phyloP scores from a whole-genome alignment of 2,113 vertebrate species.

The Ursus arctos region DNA sequence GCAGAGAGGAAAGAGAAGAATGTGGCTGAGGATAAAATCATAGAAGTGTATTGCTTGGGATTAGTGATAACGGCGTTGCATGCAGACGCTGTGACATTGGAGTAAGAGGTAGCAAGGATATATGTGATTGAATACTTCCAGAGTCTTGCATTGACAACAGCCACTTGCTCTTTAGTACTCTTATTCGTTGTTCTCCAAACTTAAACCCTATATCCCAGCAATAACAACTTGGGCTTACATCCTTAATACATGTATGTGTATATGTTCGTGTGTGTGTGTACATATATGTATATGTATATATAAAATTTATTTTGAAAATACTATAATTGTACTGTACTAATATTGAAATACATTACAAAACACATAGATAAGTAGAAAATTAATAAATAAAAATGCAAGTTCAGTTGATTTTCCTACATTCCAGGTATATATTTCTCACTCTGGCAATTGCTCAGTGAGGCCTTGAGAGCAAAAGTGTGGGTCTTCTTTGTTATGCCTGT shows the following conservation, averaged over 20 bases:
- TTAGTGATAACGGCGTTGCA: not conserved
- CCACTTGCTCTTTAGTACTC: not conserved
- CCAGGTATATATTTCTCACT: not conserved
- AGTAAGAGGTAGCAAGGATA: not conserved
- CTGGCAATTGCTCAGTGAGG: not conserved
- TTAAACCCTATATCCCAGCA: not conserved
- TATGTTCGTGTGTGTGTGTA: too few relatives aligned
- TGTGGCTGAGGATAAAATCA: not conserved
- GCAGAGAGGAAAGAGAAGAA: constrained; percentile 28
- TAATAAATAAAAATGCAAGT: constrained; percentile 11
- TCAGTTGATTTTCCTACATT: not conserved
- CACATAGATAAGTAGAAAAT: not conserved
- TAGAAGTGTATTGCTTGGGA: not conserved
- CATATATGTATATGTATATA: too few relatives aligned
- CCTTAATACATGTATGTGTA: not conserved
- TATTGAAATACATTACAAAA: not conserved
- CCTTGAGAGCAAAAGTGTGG: not conserved
- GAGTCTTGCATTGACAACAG: not conserved
- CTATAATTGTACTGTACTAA: not conserved
- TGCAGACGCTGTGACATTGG: not conserved
- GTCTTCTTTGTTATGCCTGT: not conserved
- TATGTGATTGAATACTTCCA: not conserved
- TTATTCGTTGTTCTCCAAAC: not conserved
- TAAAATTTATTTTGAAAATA: not conserved
- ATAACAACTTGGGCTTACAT: not conserved